phyloP scores from a whole-genome alignment of 92 coral and sea anemone genomes.

The Epizoanthus ramosus region DNA sequence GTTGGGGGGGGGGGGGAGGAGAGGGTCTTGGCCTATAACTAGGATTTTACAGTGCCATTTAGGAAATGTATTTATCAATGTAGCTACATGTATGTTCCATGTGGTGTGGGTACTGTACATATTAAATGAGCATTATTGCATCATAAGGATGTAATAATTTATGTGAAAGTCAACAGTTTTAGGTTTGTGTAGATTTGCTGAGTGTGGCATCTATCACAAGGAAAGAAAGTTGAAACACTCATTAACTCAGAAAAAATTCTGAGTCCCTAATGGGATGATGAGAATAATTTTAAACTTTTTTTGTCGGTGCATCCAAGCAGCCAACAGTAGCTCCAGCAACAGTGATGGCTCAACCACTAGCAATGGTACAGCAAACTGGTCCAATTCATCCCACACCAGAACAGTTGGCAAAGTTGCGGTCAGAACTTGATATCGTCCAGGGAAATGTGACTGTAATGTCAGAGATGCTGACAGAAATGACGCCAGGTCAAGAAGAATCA shows the following conservation, averaged over 20 bases:
- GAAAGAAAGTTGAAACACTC: no score
- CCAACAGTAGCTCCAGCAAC: slow-evolving; percentile 40
- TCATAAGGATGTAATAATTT: no score
- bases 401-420: slow-evolving; percentile 90
- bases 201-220: no score
- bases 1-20: no score
- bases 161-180: background rate
- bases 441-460: slow-evolving; percentile 96
- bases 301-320: slow-evolving; percentile 18
- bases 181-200: background rate
- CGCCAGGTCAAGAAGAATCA: slow-evolving; percentile 87
- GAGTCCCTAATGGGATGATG: no score
- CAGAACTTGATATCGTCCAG: slow-evolving; percentile 93
- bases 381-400: slow-evolving; percentile 92
- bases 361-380: slow-evolving; percentile 54
- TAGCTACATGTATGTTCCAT: no score
- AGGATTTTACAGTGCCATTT: no score
- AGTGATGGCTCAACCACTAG: slow-evolving; percentile 47
- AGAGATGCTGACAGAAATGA: slow-evolving; percentile 94
- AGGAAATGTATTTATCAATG: no score
- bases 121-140: no score
- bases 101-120: no score
- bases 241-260: no score
- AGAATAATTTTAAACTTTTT: background rate
- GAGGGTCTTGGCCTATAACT: no score